Conservation (phyloP, 1,140 invertebrate genomes). For the Drosophila suzukii region DNA sequence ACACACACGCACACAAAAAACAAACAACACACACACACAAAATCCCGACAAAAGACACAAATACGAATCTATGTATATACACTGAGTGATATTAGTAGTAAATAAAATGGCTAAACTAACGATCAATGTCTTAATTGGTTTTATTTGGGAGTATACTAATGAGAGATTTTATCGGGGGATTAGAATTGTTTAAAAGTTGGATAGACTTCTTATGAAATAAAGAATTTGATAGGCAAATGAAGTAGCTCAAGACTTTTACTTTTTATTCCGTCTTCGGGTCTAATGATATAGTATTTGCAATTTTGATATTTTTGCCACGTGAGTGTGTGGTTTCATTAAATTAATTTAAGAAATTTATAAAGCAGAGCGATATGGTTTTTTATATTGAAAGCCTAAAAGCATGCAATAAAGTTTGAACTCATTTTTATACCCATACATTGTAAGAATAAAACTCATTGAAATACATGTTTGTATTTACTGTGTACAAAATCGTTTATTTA, state of each 20-base stretch:
- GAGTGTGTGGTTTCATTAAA: not conserved
- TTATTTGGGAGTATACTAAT: not conserved
- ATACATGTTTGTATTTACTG: not conserved
- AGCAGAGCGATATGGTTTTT: not conserved
- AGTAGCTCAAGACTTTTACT: not conserved
- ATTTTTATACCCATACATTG: not conserved
- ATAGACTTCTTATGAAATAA: not conserved
- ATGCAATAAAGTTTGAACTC: not conserved
- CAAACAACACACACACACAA: constrained; percentile 30
- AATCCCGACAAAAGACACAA: constrained; percentile 57
- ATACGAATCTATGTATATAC: constrained; percentile 83
- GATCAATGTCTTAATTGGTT: constrained; percentile 12
- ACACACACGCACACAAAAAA: constrained; percentile 14
- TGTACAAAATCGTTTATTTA: no score
- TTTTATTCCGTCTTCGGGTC: not conserved
- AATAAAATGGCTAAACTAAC: constrained; percentile 83
- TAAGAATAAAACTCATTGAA: not conserved
- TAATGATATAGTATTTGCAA: not conserved
- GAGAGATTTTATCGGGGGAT: not conserved
- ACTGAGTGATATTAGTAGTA: constrained; percentile 83
- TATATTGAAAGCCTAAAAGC: not conserved
- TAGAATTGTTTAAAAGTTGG: not conserved
- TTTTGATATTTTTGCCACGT: not conserved
- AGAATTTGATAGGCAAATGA: not conserved
- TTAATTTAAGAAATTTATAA: not conserved